These are phyloP conservation scores for Actinernus sp. DNA, from an alignment of 92 coral and sea anemone species.

Conservation along the genomic window DNA sequence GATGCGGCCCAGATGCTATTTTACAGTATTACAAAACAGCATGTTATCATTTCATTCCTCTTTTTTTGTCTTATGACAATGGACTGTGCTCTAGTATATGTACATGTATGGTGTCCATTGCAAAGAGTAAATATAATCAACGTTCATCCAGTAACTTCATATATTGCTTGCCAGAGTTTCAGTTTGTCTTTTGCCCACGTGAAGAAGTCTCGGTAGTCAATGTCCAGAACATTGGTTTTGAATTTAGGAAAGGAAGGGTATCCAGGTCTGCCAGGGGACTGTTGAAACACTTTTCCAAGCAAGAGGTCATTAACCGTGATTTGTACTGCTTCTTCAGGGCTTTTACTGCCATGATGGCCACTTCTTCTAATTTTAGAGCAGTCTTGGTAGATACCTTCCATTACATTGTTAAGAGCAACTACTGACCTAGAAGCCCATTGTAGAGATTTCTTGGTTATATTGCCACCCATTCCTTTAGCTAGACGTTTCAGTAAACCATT, in stretches of 20 bases:
- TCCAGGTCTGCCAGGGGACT: constrained; percentile 47
- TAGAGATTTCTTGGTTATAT: constrained; percentile 68
- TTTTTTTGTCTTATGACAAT: no score
- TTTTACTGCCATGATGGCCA: constrained; percentile 64
- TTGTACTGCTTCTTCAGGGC: constrained; percentile 27
- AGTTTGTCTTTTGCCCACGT: constrained; percentile 32
- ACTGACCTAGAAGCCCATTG: constrained; percentile 72
- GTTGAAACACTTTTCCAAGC: constrained; percentile 55
- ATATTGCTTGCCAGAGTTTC: constrained; percentile 32
- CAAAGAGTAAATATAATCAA: background rate
- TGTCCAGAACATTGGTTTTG: constrained; percentile 21
- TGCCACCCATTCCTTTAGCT: constrained; percentile 63
- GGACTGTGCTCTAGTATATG: no score
- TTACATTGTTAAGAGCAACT: constrained; percentile 53
- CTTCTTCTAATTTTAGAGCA: constrained; percentile 30
- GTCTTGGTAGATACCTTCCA: constrained; percentile 53
- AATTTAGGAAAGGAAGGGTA: constrained; percentile 26
- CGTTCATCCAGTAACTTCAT: constrained; percentile 45
- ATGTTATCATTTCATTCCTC: no score
- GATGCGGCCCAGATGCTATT: no score
- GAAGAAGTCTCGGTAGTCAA: constrained; percentile 58
- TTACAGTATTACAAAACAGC: no score
- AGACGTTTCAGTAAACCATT: constrained; percentile 58
- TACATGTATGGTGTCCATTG: no score
- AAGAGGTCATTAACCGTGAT: constrained; percentile 54